Base-by-base conservation (phyloP, 2,797 vertebrate species). In the Poeciliopsis turneri region DNA sequence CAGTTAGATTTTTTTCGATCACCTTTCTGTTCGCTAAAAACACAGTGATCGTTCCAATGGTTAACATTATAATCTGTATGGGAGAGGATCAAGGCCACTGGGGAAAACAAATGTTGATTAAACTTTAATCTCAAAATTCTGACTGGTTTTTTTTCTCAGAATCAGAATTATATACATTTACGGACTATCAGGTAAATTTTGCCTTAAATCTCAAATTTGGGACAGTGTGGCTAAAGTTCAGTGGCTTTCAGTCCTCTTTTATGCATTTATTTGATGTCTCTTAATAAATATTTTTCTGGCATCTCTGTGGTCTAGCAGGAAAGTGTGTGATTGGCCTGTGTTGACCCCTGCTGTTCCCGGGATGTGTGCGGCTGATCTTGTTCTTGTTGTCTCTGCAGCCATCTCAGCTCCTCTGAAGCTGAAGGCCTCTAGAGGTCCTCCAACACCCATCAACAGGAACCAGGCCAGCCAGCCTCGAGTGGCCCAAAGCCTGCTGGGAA, bases 401-500 rank as follows among this genome's bases (percentile, higher is more conserved):
- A 94, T 97, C 46, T 96, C 98, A 72, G 97, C 97, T 78, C 97
- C 97, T 78, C 92, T 97, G 84, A 98, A 97, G 92, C 95, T 97
- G 85, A 98, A 97, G 94, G 97, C 97, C 2, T 97, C 97, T 28
- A 94, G 97, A 69, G 97, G 97, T 78, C 96, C 97, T 72, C 97
- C 97, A 1, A 97, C 97, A 0, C 97, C 97, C 9, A 98, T 98
- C 93, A 98, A 98, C 91, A 95, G 97, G 81, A 98, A 98, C 93
- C 97, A 98, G 93, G 95, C 95, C 91, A 97, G 95, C 88, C 97
- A 96, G 91, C 97, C 97, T 39, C 93, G 97, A 28, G 96, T 95
- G 13, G 93, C 96, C 75, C 95, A 95, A 1, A 95, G 95, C 87
- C 94, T 98, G 51, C 94, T 96, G 92, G 95, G 97, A 88, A 98